Evolutionary conservation across 2,113 vertebrate genomes (phyloP).

Genomic region (Ancistrus triradiatus): DNA sequence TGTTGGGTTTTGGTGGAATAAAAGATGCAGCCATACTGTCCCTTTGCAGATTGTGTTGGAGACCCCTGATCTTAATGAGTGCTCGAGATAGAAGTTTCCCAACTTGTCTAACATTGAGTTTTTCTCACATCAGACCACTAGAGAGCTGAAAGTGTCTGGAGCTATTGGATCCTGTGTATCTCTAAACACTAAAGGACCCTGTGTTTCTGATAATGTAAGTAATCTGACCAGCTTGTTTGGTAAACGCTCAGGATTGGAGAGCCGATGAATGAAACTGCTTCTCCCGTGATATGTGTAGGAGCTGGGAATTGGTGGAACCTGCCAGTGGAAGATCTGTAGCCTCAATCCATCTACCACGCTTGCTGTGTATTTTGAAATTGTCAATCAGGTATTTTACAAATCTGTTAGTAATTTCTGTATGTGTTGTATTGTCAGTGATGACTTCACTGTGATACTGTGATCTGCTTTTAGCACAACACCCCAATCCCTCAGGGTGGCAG

Average conservation of each 20-base stretch:
- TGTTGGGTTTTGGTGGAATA: no score
- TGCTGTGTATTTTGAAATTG: conserved; percentile 90
- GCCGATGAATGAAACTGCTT: not conserved
- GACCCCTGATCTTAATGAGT: no score
- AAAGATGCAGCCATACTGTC: no score
- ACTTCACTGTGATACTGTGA: not conserved
- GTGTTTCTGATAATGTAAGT: conserved; percentile 93
- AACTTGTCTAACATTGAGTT: not conserved
- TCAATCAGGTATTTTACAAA: conserved; percentile 84
- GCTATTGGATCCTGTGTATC: conserved; percentile 89
- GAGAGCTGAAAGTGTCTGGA: conserved; percentile 90
- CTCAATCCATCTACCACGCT: conserved; percentile 85
- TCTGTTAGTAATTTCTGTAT: not conserved
- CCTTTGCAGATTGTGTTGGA: no score
- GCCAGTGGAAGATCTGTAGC: conserved; percentile 92
- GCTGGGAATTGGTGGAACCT: conserved; percentile 87
- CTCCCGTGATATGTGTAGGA: conserved; percentile 76
- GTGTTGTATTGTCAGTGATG: not conserved
- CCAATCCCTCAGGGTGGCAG: conserved; percentile 90
- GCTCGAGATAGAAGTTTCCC: no score
- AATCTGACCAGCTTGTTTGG: not conserved
- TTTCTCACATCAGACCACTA: conserved; percentile 75
- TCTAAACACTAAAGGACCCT: conserved; percentile 81
- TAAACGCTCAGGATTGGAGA: not conserved
- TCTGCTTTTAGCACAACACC: conserved; percentile 80